phyloP scores from a whole-genome alignment of 2,797 vertebrate genomes.

The Siniperca obscura region DNA sequence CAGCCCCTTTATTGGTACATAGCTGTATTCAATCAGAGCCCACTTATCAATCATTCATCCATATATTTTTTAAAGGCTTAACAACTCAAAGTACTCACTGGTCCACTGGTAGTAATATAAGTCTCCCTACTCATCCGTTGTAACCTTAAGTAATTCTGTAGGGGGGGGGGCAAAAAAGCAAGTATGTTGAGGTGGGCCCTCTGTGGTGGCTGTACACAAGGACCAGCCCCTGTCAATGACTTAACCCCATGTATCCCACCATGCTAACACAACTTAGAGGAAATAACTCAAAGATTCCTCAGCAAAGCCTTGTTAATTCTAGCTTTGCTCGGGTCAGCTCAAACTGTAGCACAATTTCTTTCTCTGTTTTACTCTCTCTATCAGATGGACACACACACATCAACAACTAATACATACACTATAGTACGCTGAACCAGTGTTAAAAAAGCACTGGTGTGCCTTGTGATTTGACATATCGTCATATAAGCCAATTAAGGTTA shows the following conservation, averaged over 20 bases:
- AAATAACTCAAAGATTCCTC: constrained; percentile 8
- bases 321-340: constrained; percentile 21
- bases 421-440: no score
- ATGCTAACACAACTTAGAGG: constrained; percentile 3
- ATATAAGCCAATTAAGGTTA: no score
- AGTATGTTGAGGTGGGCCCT: background rate
- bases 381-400: background rate
- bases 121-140: background rate
- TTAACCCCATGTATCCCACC: constrained; percentile 1
- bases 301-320: background rate
- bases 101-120: background rate
- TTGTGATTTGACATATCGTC: background rate
- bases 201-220: background rate
- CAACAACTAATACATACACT: background rate
- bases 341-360: constrained; percentile 2
- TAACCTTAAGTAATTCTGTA: background rate
- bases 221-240: background rate
- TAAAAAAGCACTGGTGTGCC: background rate
- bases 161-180: background rate
- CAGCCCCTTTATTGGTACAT: background rate
- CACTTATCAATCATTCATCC: background rate
- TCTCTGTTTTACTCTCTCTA: background rate
- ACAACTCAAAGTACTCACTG: background rate
- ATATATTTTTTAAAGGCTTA: background rate
- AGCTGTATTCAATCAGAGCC: background rate